Evolutionary conservation across 2,888 invertebrate species (phyloP), one percentile per base, ranked within the genome.

Genomic region (Frankliniella fusca): DNA sequence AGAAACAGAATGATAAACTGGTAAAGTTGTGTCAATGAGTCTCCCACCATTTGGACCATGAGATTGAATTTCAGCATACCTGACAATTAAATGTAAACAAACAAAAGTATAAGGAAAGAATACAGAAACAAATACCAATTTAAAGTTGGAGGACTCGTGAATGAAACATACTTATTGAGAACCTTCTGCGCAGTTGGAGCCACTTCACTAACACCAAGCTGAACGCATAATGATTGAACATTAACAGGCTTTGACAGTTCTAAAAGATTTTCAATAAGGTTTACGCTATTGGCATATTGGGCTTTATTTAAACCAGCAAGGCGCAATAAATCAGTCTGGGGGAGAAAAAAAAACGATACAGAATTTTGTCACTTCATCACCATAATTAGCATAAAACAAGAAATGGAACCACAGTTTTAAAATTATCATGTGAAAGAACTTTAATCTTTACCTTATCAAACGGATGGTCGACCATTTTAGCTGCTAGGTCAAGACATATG

Each of bases 131-230:
- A 54, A 20, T 5, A 2, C 38, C 38, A 38, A 2, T 38, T 38
- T 38, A 38, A 38, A 38, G 7, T 12, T 76, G 23, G 7, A 76
- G 27, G 27, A 38, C 38, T 38, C 5, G n/a, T 38, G 38, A 38
- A 2, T 38, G 38, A 15, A 61, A 61, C 27, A 27, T 76, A 76
- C 70, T 76, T 76, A 12, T 76, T 12, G 2, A 76, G 27, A 76
- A 76, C 12, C 12, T 76, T 76, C 12, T 76, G 70, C 2, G 70
- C 70, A 27, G 12, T 12, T 12, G 70, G 27, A 23, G 27, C 70
- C 8, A 76, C 70, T 27, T 76, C 70, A 76, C 70, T 76, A 76
- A 76, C 70, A 76, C 70, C 70, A 27, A 76, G 70, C 27, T 76
- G 70, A 27, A 76, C 70, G 27, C 70, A 76, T 8, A 76, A 27